These are phyloP conservation scores for Noctilio leporinus DNA, from an alignment of 2,113 vertebrate species.

Conservation along the genomic window DNA sequence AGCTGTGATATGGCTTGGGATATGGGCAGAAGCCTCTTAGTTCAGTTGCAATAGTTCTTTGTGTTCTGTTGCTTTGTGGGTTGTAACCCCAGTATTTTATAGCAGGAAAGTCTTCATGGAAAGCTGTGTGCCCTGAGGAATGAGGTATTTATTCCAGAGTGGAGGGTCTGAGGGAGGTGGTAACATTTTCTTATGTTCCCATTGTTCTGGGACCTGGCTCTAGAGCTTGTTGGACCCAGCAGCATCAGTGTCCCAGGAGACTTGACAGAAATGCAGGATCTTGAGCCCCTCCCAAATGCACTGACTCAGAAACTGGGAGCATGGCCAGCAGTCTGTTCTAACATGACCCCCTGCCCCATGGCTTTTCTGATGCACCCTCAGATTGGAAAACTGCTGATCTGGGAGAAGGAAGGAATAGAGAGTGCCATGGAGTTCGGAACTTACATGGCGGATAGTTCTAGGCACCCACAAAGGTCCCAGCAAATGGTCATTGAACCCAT, in stretches of 20 bases:
- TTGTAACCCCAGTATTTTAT: slow-evolving; percentile 47
- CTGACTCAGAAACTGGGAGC: neutral
- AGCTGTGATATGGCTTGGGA: slow-evolving; percentile 39
- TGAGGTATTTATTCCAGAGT: neutral
- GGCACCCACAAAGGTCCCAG: neutral
- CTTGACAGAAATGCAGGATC: neutral
- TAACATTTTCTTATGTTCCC: neutral
- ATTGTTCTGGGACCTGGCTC: rapidly evolving
- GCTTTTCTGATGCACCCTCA: neutral
- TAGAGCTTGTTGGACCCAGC: neutral
- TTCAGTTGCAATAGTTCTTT: slow-evolving; percentile 74
- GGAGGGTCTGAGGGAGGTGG: neutral
- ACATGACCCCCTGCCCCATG: neutral
- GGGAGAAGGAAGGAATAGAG: neutral
- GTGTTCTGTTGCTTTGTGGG: slow-evolving; percentile 54
- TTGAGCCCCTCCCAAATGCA: neutral
- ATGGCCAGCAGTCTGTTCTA: neutral
- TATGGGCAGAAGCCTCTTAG: slow-evolving; percentile 59
- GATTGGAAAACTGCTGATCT: neutral
- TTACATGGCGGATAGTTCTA: neutral
- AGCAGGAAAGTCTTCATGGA: slow-evolving; percentile 38
- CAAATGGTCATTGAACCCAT: neutral
- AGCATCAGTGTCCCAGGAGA: neutral
- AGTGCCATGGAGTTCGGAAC: neutral
- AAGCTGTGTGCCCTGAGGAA: slow-evolving; percentile 48